Evolutionary conservation across 23 tunicate genomes (phyloP), one percentile per base, ranked within the genome.

Genomic region (Oikopleura albicans): DNA sequence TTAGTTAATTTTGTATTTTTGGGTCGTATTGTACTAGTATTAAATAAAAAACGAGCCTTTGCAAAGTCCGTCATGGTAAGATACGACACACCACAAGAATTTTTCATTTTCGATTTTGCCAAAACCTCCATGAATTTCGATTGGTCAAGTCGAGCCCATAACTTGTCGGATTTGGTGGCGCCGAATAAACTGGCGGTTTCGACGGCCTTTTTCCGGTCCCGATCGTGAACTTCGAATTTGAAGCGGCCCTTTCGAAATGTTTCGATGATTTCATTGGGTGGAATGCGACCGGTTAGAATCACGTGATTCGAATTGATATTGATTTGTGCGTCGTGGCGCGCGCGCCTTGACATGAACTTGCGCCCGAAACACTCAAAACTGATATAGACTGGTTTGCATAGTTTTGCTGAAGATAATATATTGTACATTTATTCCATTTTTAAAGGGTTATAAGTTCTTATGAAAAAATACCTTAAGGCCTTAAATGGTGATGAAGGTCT

Each of bases 211-310:
- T 29, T 71, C 37, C 79, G 63, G 22, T 8, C 22, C 22, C 63
- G 63, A 49, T 49, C 63, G 12, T 49, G 63, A 22, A 49, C 22
- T 22, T 8, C 12, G 22, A 49, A 49, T 49, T 49, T 12, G 22
- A 49, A 49, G 12, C 63, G 63, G 22, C 63, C 12, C 22, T 49
- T 49, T 12, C 63, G 63, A 49, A 49, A 49, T 49, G 63, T 49
- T 49, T 49, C 63, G 63, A 49, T 49, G 22, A 49, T 22, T 49
- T 49, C 63, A 22, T 49, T 49, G 12, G 63, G 63, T 37, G 79
- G 79, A 29, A 71, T 71, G 4, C 27, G 33, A 2, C 79, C 79
- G 79, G 79, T 71, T 2, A 71, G 79, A 71, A 71, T 71, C 33
- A 71, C 79, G 79, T 49, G 63, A 49, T 49, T 49, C 22, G 63